Base-by-base conservation (phyloP, 2,113 vertebrate species). In the Platichthys stellatus region DNA sequence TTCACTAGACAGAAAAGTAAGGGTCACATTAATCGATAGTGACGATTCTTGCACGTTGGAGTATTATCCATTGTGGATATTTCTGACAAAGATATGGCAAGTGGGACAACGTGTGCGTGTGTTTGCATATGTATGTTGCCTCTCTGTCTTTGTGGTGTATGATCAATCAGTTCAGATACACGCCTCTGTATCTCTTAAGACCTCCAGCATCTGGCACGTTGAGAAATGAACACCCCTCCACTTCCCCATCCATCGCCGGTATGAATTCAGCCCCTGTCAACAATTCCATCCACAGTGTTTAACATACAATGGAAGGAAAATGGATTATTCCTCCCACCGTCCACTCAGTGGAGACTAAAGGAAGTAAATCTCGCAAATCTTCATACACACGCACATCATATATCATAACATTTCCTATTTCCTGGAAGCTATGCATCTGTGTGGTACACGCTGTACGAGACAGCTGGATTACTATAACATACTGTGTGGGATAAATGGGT, bases 291-390 rank as follows among this genome's bases (percentile, higher is more conserved):
- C 72, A 40, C 40, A 12, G 9, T 63, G 59, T 70, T 87, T 65
- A 63, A 47, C 59, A 70, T 59, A 77, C 78, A 84, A 66, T 53
- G 38, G 5, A 73, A 66, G 83, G 38, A 84, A 78, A 80, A 78
- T 14, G 68, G 63, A 80, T 86, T 78, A 70, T 87, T 74, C 86
- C 73, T 78, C 86, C 80, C 76, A 76, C 81, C n/a, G 63, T 71
- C 53, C 20, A 21, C 58, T 10, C 66, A 49, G 28, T 21, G n/a
- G 64, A 5, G 23, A 54, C 58, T 60, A 12, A 18, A 65, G 38
- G 59, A 21, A 76, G 64, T 72, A 71, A 64, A 87, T 86, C 62
- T 35, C 63, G 40, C 21, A 64, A 53, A 76, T 65, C 54, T 60
- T 31, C 69, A 60, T 61, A 21, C 71, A 80, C 49, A 38, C 56